Percentiles rank a stretch among this genome's conserved stretches.
Evolutionary conservation across 2,888 invertebrate genomes (phyloP).

Genomic region (Cephus nigrinus): DNA sequence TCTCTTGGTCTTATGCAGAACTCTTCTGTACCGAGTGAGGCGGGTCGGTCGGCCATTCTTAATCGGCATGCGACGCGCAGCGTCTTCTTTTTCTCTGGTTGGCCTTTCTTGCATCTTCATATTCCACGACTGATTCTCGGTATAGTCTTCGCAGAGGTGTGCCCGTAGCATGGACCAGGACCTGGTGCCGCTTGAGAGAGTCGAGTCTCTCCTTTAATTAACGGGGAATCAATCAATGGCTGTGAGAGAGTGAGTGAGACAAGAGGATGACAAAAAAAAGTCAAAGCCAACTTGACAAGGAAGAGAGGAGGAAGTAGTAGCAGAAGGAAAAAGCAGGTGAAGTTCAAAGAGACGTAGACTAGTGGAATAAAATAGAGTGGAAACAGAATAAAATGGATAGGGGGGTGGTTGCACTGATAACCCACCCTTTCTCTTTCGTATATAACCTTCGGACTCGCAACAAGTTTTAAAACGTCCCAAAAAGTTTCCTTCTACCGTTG

Average conservation of each 20-base stretch:
- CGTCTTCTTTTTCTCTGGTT: conserved; percentile 39
- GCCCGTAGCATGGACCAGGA: conserved; percentile 17
- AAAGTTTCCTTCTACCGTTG: too few relatives aligned
- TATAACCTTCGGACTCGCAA: too few relatives aligned
- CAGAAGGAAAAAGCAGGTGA: too few relatives aligned
- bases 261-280: background rate
- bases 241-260: conserved; percentile 12
- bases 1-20: conserved; percentile 45
- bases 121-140: conserved; percentile 38
- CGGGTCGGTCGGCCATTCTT: conserved; percentile 21
- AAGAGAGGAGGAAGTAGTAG: too few relatives aligned
- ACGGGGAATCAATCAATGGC: conserved; percentile 55
- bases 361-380: too few relatives aligned
- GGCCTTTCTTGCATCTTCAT: conserved; percentile 38
- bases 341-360: too few relatives aligned
- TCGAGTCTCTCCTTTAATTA: conserved; percentile 53
- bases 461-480: too few relatives aligned
- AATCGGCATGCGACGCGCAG: conserved; percentile 35
- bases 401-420: too few relatives aligned
- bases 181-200: conserved; percentile 11
- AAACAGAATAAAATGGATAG: too few relatives aligned
- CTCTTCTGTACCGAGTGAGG: conserved; percentile 20
- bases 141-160: conserved; percentile 40
- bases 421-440: too few relatives aligned
- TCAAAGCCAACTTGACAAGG: background rate